Base-by-base conservation (phyloP, 2,113 vertebrate genomes). In the Centrocercus urophasianus region DNA sequence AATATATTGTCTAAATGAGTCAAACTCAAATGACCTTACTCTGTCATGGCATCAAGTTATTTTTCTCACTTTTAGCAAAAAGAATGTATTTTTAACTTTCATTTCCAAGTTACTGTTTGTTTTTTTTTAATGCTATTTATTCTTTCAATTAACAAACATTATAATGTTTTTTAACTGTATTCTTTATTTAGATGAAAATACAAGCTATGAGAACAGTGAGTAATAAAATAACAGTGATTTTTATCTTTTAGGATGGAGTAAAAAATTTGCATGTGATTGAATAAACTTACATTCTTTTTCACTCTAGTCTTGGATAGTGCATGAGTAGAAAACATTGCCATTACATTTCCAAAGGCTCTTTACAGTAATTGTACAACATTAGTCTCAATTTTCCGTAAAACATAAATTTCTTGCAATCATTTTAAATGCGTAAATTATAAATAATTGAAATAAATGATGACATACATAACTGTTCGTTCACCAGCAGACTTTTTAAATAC, bases 381-480 rank as follows among this genome's bases (percentile, higher is more conserved):
- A 64, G 20, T 90, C 88, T 94, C 83, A n/a, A 6, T 93, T 93
- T 73, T 93, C 71, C 50, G 75, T 72, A 65, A 83, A 88, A 67
- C 4, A 18, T 43, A 3, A 45, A 67, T 88, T 93, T 95, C 57
- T 86, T 82, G 24, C 14, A 87, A 78, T 83, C 2, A 10, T 96
- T 95, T 93, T 28, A 90, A 96, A 90, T 87, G 30, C 6, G 34
- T 69, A 93, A 95, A 90, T 79, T 20, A 54, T 72, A 67, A 88
- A 65, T 87, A 86, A 88, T 50, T 74, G 38, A 76, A 91, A 77
- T 34, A 59, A 82, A 83, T 83, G 18, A 56, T 56, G 19, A 22
- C 34, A 52, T 87, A 66, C 5, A 11, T 84, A 84, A 42, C 28
- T 87, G 50, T 88, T 96, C 34, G 61, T 83, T 95, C 22, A 56